Conservation (phyloP, 2,888 invertebrate genomes). For the Gortyna flavago region DNA sequence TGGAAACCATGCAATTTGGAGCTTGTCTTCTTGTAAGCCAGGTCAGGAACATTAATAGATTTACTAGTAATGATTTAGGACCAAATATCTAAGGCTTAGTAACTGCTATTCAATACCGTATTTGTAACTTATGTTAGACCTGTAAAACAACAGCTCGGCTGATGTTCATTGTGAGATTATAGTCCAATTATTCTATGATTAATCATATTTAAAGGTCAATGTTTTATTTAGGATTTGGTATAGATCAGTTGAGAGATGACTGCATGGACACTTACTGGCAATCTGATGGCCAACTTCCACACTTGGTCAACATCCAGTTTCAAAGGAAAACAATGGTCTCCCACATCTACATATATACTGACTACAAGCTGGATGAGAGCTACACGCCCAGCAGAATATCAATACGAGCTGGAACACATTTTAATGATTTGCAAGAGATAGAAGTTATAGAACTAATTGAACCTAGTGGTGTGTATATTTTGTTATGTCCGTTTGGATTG, state of each 20-base stretch:
- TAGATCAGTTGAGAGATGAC: constrained; percentile 98
- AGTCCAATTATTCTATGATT: not conserved
- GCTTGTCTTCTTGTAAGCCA: constrained; percentile 99
- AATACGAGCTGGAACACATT: constrained; percentile 97
- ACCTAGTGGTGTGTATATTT: constrained; percentile 92
- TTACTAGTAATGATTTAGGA: not conserved
- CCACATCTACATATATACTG: constrained; percentile 98
- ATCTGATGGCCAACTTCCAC: constrained; percentile 99
- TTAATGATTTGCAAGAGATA: constrained; percentile 98
- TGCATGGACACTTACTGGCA: constrained; percentile 99
- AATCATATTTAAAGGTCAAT: not conserved
- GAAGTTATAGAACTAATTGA: constrained; percentile 98
- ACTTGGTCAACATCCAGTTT: constrained; percentile 99
- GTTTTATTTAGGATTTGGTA: constrained; percentile 95
- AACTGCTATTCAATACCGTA: not conserved
- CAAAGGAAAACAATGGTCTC: constrained; percentile 98
- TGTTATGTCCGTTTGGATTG: too few relatives aligned
- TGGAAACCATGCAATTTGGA: constrained; percentile 98
- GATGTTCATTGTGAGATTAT: not conserved
- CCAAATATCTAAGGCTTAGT: not conserved
- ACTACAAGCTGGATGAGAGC: constrained; percentile 99
- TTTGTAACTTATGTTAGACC: not conserved
- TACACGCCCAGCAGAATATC: constrained; percentile 99
- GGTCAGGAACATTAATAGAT: constrained; percentile 87
- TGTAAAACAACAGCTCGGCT: not conserved